Conservation (phyloP, 2,888 invertebrate genomes). For the Polyommatus iphigenia region DNA sequence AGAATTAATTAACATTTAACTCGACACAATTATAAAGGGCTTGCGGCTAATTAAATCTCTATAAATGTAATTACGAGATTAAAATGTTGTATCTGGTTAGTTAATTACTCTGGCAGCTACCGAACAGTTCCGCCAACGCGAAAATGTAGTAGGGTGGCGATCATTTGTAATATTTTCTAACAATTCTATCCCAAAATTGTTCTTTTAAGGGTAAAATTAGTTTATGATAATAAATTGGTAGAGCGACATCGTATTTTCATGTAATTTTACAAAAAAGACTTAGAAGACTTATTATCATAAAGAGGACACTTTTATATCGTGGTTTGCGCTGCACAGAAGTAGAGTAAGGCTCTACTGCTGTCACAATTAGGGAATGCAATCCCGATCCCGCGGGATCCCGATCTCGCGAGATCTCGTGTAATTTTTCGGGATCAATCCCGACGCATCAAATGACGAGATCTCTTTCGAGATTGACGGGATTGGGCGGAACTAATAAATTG, state of each 20-base stretch:
- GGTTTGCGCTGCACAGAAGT: no score
- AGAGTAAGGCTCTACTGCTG: no score
- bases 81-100: conserved; percentile 5
- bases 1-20: not conserved
- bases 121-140: not conserved
- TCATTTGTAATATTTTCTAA: not conserved
- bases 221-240: not conserved
- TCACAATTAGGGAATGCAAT: no score
- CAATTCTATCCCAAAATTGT: not conserved
- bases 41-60: conserved; percentile 17
- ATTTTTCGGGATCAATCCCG: no score
- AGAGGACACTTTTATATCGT: no score
- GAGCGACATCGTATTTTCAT: not conserved
- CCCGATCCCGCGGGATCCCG: no score
- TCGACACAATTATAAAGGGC: conserved; percentile 15
- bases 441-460: no score
- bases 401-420: no score
- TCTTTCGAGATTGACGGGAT: no score
- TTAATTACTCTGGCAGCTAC: conserved; percentile 4
- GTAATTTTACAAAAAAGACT: no score
- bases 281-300: no score
- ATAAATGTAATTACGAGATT: conserved; percentile 5
- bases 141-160: not conserved
- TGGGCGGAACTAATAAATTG: no score
- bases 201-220: not conserved